Evolutionary conservation across 1,140 invertebrate species (phyloP), one percentile per base, ranked within the genome.

Genomic region (Micrasema minimum): DNA sequence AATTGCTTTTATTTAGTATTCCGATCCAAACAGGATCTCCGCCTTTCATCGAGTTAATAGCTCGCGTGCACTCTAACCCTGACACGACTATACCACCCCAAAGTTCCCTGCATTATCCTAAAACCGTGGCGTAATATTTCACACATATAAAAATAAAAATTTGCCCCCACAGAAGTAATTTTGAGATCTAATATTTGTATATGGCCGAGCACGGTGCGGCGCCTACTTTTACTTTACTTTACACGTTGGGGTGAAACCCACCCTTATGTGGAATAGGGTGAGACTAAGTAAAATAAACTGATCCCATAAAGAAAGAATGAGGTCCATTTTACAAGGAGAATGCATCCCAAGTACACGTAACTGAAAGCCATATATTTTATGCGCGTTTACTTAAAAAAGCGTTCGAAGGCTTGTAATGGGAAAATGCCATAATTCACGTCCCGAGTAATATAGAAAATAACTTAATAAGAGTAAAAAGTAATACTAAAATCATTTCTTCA

Each of bases 131-230:
- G 41, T 46, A 59, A 72, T 72, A 67, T 67, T 67, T 72, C 64
- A 71, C 20, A 72, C 38, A 70, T n/a, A n/a, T 65, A 72, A 67
- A 72, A 72, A 68, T 72, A 68, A 65, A 72, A 72, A 72, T 72
- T 72, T 50, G 51, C 69, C 64, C 64, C 59, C n/a, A 46, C 41
- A n/a, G 18, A 61, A 67, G 71, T 68, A 72, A 68, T 72, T 72
- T 68, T 35, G 64, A 55, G 23, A 46, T 67, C 45, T 48, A 66
- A 72, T 66, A 61, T 57, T 66, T 72, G 55, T 67, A 67, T 55
- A 55, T 35, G 51, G 18, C 51, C 51, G 14, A 50, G 20, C 2
- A 18, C 18, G n/a, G n/a, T n/a, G n/a, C n/a, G 51, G 51, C 51
- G 22, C 51, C 51, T 55, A 2, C 51, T 31, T 50, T 22, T n/a